phyloP scores from a whole-genome alignment of 2,113 vertebrate species.

The Drymodes brunneopygia region DNA sequence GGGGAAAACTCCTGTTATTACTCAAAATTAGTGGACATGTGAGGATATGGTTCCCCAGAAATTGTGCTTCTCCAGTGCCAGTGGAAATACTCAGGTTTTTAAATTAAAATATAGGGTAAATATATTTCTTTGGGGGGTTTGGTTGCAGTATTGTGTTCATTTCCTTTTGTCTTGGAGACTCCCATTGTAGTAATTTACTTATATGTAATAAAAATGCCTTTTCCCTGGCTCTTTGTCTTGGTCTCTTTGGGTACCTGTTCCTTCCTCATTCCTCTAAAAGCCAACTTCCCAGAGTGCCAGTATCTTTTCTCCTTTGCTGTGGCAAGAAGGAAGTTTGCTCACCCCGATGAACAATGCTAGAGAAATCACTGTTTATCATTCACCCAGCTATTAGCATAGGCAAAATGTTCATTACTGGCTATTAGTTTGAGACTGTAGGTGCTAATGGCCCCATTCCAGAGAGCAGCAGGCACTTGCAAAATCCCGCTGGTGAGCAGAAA shows the following conservation, averaged over 20 bases:
- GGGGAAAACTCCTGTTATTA: background rate
- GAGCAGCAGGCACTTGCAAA: background rate
- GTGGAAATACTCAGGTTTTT: background rate
- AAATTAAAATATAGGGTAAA: background rate
- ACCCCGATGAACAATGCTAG: background rate
- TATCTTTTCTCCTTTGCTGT: background rate
- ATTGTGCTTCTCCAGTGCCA: background rate
- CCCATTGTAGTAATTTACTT: background rate
- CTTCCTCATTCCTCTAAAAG: background rate
- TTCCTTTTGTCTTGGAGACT: background rate
- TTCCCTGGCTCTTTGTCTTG: background rate
- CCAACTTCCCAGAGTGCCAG: background rate
- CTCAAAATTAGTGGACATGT: background rate
- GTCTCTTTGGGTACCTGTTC: background rate
- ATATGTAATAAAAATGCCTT: background rate
- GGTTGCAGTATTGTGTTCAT: background rate
- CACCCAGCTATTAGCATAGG: background rate
- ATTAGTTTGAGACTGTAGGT: constrained; percentile 33
- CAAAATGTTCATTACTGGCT: constrained; percentile 37
- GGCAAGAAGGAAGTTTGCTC: background rate
- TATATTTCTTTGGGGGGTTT: background rate
- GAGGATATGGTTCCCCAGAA: background rate
- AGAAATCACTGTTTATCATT: constrained; percentile 11
- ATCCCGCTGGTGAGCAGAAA: background rate
- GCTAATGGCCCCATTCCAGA: constrained; percentile 34